Evolutionary conservation across 1,140 invertebrate species (phyloP).

Genomic region (Bombus balteatus): DNA sequence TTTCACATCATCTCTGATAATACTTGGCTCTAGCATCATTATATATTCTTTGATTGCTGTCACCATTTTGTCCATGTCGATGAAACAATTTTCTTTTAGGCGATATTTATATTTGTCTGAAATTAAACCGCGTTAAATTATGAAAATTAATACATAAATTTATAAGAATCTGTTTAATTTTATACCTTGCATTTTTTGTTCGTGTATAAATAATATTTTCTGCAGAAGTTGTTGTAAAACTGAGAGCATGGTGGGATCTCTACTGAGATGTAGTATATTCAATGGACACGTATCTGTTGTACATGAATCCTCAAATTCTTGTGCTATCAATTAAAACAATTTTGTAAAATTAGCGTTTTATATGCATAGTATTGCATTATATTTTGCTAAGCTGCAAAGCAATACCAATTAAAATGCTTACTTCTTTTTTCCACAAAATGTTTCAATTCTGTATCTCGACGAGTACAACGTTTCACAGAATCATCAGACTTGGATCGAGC

Average conservation of each 20-base stretch:
- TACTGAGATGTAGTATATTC: conserved; percentile 24
- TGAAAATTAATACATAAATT: not conserved
- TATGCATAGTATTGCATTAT: not conserved
- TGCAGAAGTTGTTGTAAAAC: conserved; percentile 14
- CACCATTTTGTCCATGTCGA: conserved; percentile 19
- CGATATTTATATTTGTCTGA: conserved; percentile 4
- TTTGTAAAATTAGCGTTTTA: not conserved
- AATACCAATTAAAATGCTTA: not conserved
- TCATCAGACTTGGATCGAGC: not conserved
- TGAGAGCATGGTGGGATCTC: conserved; percentile 12
- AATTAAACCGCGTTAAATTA: not conserved
- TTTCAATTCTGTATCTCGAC: not conserved
- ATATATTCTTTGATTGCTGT: conserved; percentile 34
- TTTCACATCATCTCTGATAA: not conserved
- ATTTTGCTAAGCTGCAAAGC: not conserved
- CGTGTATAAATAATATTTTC: not conserved
- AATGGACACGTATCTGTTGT: conserved; percentile 21
- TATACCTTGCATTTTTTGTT: not conserved
- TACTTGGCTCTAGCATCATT: conserved; percentile 1
- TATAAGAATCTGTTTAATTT: not conserved
- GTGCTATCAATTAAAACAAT: not conserved
- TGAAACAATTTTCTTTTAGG: not conserved
- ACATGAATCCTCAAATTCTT: conserved; percentile 7
- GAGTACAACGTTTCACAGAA: not conserved
- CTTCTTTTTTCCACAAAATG: not conserved